Conservation (phyloP, 2,113 vertebrate species). For the Chaenogobius annularis region DNA sequence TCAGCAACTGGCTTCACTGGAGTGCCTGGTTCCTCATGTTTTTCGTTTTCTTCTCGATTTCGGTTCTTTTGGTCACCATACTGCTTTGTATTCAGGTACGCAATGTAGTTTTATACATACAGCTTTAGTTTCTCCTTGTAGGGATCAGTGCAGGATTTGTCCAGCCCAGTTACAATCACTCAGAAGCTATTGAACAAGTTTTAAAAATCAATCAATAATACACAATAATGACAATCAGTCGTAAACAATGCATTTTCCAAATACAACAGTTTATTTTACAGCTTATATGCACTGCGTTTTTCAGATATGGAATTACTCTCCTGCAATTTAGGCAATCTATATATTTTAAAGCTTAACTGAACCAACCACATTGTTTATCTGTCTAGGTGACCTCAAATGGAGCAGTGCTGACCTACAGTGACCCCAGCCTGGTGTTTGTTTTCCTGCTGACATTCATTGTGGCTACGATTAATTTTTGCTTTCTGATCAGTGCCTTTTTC, state of each 20-base stretch:
- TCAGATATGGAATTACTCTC: not conserved
- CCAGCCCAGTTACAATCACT: not conserved
- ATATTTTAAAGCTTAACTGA: not conserved
- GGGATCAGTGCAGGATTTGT: not conserved
- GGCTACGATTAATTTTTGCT: slow-evolving; percentile 94
- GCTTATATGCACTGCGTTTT: not conserved
- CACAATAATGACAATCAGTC: too few relatives aligned
- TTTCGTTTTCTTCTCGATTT: slow-evolving; percentile 87
- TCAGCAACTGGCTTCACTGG: slow-evolving; percentile 97
- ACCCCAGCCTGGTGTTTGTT: slow-evolving; percentile 88
- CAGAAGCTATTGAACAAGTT: too few relatives aligned
- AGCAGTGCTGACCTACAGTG: slow-evolving; percentile 88
- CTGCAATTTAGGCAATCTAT: not conserved
- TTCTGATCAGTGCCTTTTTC: slow-evolving; percentile 98
- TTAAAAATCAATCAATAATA: not conserved
- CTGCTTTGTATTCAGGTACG: slow-evolving; percentile 89
- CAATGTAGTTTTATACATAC: not conserved
- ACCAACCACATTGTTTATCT: not conserved
- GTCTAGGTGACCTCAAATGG: slow-evolving; percentile 86
- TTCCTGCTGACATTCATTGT: slow-evolving; percentile 87
- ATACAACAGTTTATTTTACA: not conserved
- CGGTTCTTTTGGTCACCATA: slow-evolving; percentile 88
- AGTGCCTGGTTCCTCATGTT: slow-evolving; percentile 95
- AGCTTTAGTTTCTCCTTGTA: not conserved
- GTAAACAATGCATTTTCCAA: not conserved